Base-by-base conservation (phyloP, 2,113 vertebrate genomes). In the Danionella cerebrum region DNA sequence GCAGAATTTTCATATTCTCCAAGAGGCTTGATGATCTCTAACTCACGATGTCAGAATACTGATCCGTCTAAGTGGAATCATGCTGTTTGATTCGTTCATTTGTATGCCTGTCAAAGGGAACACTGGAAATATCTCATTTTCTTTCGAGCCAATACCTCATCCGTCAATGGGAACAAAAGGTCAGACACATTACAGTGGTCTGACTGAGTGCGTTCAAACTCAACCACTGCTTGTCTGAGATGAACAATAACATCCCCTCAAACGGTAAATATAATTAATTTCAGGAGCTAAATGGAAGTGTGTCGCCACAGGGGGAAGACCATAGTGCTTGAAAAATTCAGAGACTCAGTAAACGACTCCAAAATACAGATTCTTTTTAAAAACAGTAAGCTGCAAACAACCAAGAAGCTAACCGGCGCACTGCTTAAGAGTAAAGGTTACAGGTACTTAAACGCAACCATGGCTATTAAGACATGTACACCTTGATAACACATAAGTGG, bases 91-190 rank as follows among this genome's bases (percentile, higher is more conserved):
- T 70, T 52, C 51, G 33, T 70, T 73, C 71, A 76, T 76, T 76
- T 76, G 58, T 73, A 67, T 48, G 57, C 70, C 75, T 76, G 75
- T 70, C 75, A 76, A 58, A 67, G 55, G 58, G 41, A 60, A 19
- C 27, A 22, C 62, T 53, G 70, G 71, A 76, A 76, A 76, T 70
- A 76, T 76, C 71, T 70, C 27, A 64, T 67, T 76, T 73, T 73
- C 58, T 58, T 59, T n/a, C 62, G 18, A 70, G 72, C 71, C 75
- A 70, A 76, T 70, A 70, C 48, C 67, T 73, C 67, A 73, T 73
- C 75, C 66, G 75, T 76, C 75, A 73, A 72, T 39, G 22, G 55
- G 52, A 70, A 70, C 63, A 67, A 73, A 76, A 76, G 75, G 71
- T 76, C 75, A 76, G 71, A 67, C 66, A 70, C 71, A 70, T 76